Conservation (phyloP, 2,888 invertebrate species). For the Empis stercorea region DNA sequence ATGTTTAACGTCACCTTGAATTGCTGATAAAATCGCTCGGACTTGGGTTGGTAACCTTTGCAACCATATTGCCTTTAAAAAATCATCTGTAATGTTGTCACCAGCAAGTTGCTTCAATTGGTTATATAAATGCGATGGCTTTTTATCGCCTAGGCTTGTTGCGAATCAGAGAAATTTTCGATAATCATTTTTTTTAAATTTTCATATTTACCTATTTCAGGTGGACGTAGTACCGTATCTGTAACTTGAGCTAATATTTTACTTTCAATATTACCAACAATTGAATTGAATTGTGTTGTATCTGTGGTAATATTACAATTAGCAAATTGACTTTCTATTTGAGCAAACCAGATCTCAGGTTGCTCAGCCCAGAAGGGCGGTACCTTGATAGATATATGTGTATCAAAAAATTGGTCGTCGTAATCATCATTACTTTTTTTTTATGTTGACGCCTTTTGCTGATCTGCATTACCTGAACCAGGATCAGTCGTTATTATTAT, state of each 20-base stretch:
- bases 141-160: slow-evolving; percentile 7
- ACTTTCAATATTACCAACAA: slow-evolving; percentile 14
- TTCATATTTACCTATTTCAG: slow-evolving; percentile 3
- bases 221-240: slow-evolving; percentile 9
- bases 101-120: slow-evolving; percentile 9
- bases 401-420: too few species aligned
- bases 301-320: slow-evolving; percentile 15
- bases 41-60: slow-evolving; percentile 5
- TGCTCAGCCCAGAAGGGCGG: slow-evolving; percentile 18
- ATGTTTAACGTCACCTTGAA: slow-evolving; percentile 3
- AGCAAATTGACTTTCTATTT: slow-evolving; percentile 18
- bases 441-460: too few species aligned
- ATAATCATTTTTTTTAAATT: slow-evolving; percentile 6
- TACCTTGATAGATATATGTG: slow-evolving; percentile 11
- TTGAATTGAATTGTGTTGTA: slow-evolving; percentile 15
- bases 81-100: slow-evolving; percentile 6
- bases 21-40: slow-evolving; percentile 8
- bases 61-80: slow-evolving; percentile 8
- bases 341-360: slow-evolving; percentile 21
- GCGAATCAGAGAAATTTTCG: slow-evolving; percentile 6
- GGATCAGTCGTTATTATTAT: too few species aligned
- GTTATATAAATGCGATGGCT: slow-evolving; percentile 11
- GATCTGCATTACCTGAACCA: too few species aligned
- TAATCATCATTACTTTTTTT: too few species aligned
- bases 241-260: slow-evolving; percentile 14